Evolutionary conservation across 2,797 vertebrate species (phyloP), one percentile per base, ranked within the genome.

Genomic region (Chrosomus eos): DNA sequence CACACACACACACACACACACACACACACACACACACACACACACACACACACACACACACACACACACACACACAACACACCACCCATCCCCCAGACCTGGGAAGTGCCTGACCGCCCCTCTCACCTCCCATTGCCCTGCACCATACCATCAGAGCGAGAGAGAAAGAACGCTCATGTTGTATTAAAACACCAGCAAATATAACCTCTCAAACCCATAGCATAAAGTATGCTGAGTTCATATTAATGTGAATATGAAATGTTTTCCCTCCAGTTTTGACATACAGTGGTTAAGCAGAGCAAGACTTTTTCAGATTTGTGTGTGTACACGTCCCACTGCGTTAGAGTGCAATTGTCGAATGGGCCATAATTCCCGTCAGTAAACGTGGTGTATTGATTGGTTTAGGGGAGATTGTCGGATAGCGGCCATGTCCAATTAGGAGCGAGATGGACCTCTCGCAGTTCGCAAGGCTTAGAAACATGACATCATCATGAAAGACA

Each of bases 1-100:
- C 40, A 43, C 40, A 43, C 40, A 40, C 9, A 40, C 80, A 80
- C 40, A 40, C 40, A 40, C 80, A 80, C 73, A 77, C 82, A 83
- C 83, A 71, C 68, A 75, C 78, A 81, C 23, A 33, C 36, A 85
- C 80, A 80, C 73, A 80, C 75, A 80, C 73, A 77, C 78, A 77
- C 86, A 70, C 51, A 80, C 77, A 70, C 14, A 76, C 83, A 83
- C 40, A 11, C 40, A 43, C 40, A 43, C 40, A 40, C 9, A 40
- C 80, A 80, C 40, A 40, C 40, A 40, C 80, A 80, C 73, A 77
- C 82, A 83, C 83, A 71, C 68, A 75, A 75, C 78, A 81, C 23
- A 33, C 36, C 82, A 80, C 89, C 86, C 88, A 81, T 90, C 89
- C 90, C 90, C 90, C 88, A 88, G 82, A 71, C 74, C 80, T 89